Base-by-base conservation (phyloP, 2,888 invertebrate species). In the Drosophila paranaensis region DNA sequence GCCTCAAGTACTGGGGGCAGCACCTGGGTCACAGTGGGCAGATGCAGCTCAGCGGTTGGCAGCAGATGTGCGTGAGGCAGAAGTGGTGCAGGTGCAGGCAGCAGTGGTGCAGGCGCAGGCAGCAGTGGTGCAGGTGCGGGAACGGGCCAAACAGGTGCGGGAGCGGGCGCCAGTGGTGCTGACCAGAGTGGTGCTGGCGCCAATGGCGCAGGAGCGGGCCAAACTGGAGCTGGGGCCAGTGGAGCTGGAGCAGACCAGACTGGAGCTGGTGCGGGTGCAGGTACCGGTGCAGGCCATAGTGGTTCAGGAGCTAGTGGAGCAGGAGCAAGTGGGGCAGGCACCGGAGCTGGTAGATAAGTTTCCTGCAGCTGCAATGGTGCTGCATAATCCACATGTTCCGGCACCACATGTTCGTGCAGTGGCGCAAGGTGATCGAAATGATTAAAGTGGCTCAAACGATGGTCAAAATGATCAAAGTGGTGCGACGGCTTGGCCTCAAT, bases 401-500 rank as follows among this genome's bases (percentile, higher is more conserved):
- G 84, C 54, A 84, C 86, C 79, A 72, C 75, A 75, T 77, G 50
- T 0, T 43, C 20, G 11, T 78, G 81, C n/a, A 88, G 50, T 0
- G 70, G 55, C 9, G 82, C 80, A 42, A 71, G 62, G 14, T 83
- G 83, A 30, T 65, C 67, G 5, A 70, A 56, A 50, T 85, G 86
- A 3, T 72, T 62, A 14, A 63, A 74, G 33, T 81, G 80, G 72
- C n/a, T 84, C 74, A 20, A 72, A 72, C 39, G 55, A 20, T 30
- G 27, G 27, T 88, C 77, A n/a, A 76, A 74, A 50, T 84, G 85
- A 58, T 78, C 74, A 48, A 82, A 89, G 30, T 81, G 89, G 60
- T 86, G 85, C 5, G 91, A 91, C 1, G 91, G 91, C n/a, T 87
- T 88, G 1, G 87, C 82, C 37, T 80, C 57, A 45, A 57, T 46